Percentiles rank a stretch among this genome's conserved stretches.
Conservation (phyloP, 37 sponge, comb jelly and placozoan genomes). For the Oopsacas minuta region DNA sequence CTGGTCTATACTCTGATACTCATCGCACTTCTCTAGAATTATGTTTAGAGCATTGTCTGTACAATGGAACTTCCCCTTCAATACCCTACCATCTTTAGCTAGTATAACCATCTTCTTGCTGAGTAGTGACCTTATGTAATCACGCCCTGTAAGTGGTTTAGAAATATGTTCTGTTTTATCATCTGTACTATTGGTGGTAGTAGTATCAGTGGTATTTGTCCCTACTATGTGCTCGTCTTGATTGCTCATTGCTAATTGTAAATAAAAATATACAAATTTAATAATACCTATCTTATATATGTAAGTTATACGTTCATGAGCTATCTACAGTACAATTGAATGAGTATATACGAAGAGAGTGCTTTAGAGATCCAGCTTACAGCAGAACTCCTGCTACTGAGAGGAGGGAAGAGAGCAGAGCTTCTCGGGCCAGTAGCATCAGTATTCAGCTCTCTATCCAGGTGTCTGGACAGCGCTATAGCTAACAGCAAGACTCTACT, state of each 20-base stretch:
- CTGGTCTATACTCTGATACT: neutral
- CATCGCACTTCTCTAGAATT: neutral
- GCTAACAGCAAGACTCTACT: slow-evolving; percentile 2
- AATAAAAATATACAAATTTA: no score
- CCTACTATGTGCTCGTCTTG: no score
- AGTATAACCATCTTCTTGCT: neutral
- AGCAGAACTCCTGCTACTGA: neutral
- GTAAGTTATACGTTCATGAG: no score
- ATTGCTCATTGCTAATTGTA: neutral
- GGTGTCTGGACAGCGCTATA: neutral
- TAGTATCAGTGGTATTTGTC: neutral
- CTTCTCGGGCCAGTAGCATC: slow-evolving; percentile 9
- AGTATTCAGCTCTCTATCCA: neutral
- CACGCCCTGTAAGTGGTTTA: neutral
- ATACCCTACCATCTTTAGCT: neutral
- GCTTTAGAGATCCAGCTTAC: neutral
- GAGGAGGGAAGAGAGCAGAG: neutral
- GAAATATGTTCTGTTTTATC: neutral
- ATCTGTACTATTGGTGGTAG: neutral
- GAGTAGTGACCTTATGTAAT: neutral
- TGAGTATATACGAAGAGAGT: slow-evolving; percentile 6
- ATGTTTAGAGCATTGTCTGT: neutral
- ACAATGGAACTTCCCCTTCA: neutral
- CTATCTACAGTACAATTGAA: no score
- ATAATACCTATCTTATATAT: no score